Evolutionary conservation across 2,797 vertebrate genomes (phyloP).

Genomic region (Eurystomus glaucurus): DNA sequence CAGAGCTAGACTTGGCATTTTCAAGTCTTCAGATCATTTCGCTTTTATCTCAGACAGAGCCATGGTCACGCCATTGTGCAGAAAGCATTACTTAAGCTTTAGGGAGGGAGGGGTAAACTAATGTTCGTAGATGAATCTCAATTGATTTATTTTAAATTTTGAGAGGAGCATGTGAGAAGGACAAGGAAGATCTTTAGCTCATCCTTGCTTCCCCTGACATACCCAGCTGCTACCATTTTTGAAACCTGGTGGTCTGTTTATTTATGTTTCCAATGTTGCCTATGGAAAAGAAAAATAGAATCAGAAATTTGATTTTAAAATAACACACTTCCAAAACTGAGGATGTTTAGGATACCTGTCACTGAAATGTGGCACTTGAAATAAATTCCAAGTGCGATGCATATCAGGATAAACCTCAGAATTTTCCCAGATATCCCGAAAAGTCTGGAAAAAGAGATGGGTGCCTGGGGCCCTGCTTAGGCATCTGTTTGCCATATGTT

Average conservation of each 20-base stretch:
- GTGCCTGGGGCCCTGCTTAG: slow-evolving; percentile 33
- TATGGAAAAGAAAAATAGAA: background rate
- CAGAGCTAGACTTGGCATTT: background rate
- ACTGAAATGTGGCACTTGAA: background rate
- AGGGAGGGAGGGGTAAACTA: background rate
- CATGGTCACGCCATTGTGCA: background rate
- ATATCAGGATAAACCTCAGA: slow-evolving; percentile 26
- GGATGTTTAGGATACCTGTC: background rate
- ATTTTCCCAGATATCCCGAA: slow-evolving; percentile 52
- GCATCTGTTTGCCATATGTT: slow-evolving; percentile 71
- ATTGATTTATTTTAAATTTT: background rate
- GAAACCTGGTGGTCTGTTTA: background rate
- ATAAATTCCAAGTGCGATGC: background rate
- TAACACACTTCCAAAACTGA: background rate
- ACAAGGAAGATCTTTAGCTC: background rate
- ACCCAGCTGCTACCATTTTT: background rate
- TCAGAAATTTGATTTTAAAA: background rate
- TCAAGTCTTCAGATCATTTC: background rate
- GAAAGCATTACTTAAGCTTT: background rate
- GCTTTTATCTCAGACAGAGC: background rate
- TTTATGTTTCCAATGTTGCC: background rate
- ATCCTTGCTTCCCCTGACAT: background rate
- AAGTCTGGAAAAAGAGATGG: slow-evolving; percentile 32
- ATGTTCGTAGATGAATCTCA: background rate
- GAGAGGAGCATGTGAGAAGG: background rate